phyloP scores from a whole-genome alignment of 2,797 vertebrate species.

The Sebastes iracundus region DNA sequence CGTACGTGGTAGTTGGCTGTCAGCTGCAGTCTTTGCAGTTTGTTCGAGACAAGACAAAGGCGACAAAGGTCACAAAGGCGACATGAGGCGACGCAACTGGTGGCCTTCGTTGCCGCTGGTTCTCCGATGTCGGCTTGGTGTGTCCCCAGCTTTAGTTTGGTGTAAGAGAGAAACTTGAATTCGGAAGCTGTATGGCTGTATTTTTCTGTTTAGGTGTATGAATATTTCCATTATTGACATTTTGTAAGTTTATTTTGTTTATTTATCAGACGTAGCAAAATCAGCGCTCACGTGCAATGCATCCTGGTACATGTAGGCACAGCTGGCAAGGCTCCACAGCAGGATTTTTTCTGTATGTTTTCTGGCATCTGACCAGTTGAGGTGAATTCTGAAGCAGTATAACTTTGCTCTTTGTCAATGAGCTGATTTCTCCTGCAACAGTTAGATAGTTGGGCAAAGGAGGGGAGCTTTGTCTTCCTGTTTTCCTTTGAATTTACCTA shows the following conservation, averaged over 20 bases:
- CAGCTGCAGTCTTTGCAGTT: fast-evolving
- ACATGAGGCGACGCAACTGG: too few relatives aligned
- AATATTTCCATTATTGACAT: not conserved
- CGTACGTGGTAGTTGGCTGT: too few relatives aligned
- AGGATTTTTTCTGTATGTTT: not conserved
- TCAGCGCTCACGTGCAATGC: too few relatives aligned
- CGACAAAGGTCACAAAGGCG: too few relatives aligned
- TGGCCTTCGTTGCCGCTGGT: too few relatives aligned
- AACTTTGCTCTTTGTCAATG: not conserved
- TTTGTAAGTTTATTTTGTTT: not conserved
- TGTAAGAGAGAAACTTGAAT: not conserved
- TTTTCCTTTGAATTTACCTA: not conserved
- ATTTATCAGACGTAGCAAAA: too few relatives aligned
- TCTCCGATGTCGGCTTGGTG: too few relatives aligned
- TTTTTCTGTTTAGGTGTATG: not conserved
- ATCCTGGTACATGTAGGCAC: too few relatives aligned
- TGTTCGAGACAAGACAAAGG: too few relatives aligned
- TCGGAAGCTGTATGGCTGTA: not conserved
- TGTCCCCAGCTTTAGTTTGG: not conserved
- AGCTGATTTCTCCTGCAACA: not conserved
- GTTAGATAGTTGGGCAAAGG: not conserved
- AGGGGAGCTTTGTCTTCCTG: not conserved
- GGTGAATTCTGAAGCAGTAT: not conserved
- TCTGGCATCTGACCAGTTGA: not conserved
- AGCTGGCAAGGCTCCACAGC: not conserved